Base-by-base conservation (phyloP, 2,113 vertebrate genomes). In the Thamnaconus septentrionalis region DNA sequence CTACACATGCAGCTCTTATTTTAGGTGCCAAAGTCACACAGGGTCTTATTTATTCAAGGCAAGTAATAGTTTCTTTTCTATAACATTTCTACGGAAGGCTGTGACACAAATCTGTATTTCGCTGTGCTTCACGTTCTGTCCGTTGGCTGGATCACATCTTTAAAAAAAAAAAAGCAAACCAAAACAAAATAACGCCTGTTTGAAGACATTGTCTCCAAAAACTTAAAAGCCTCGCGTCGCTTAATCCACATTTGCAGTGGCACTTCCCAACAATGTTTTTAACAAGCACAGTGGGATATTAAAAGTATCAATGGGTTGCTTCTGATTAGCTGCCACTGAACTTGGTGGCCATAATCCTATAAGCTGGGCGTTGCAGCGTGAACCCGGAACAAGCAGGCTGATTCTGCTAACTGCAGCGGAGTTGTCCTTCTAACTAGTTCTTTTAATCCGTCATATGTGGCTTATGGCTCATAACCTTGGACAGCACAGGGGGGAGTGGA, bases 301-400 rank as follows among this genome's bases (percentile, higher is more conserved):
- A 72, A 84, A 81, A 80, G 69, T 69, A 75, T 79, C 78, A 67
- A 69, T 81, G 83, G 78, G 81, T 86, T 78, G 80, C 85, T 84
- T 83, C 81, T 76, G 79, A 85, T 84, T 78, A 84, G 73, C 79
- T 81, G 84, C 83, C 84, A 86, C 82, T 83, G 82, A 86, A 86
- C 81, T 79, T 66, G 18, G 18, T 75, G 79, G 74, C 79, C 64
- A 53, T 90, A 87, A 90, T 88, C 87, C 85, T 70, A 75, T 83
- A 83, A 84, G 66, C 73, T 71, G 52, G 49, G 75, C 82, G 71
- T 71, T 61, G 51, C 60, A 61, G 81, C 68, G 47, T 52, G 72
- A 47, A 53, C 69, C 79, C 48, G 18, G 73, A 78, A 73, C 75
- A 56, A 68, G 55, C 61, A 69, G 10, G 12, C 66, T 69, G 82